Percentiles rank a stretch among this genome's conserved stretches.
Evolutionary conservation across 2,797 vertebrate species (phyloP).

Genomic region (Coilia nasus): DNA sequence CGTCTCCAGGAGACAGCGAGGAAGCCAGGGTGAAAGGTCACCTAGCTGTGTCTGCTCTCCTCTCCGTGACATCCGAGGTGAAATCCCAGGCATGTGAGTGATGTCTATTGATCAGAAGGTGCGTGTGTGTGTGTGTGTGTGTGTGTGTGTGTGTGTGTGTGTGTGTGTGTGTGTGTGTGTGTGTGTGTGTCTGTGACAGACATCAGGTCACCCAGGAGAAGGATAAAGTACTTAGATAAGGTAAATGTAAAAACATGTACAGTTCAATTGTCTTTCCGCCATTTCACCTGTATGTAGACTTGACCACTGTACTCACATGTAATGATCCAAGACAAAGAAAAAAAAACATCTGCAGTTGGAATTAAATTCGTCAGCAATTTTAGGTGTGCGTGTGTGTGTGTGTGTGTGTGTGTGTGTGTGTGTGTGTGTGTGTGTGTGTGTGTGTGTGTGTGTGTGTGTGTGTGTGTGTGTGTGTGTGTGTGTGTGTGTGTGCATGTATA

Average conservation of each 20-base stretch:
- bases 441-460: slow-evolving; percentile 25
- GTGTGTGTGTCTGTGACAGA: background rate
- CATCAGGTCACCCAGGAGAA: background rate
- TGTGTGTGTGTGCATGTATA: too few relatives aligned
- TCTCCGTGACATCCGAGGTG: slow-evolving; percentile 25
- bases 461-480: slow-evolving; percentile 7
- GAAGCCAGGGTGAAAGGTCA: slow-evolving; percentile 46
- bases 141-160: background rate
- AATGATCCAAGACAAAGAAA: background rate
- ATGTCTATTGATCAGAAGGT: slow-evolving; percentile 15
- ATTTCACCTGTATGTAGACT: background rate
- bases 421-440: background rate
- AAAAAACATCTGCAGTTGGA: background rate
- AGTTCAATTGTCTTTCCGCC: background rate
- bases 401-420: slow-evolving; percentile 14
- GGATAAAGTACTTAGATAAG: background rate
- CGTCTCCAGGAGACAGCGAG: slow-evolving; percentile 38
- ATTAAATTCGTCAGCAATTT: background rate
- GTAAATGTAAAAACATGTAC: background rate
- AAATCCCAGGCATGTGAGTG: slow-evolving; percentile 12
- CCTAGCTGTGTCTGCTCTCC: slow-evolving; percentile 6
- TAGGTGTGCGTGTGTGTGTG: slow-evolving; percentile 20
- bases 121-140: slow-evolving; percentile 4
- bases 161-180: background rate
- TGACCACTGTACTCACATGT: background rate